A percentile compares a stretch with the other conserved stretches of the same genome.
Conservation (phyloP, 2,888 invertebrate genomes). For the Dryobota labecula region DNA sequence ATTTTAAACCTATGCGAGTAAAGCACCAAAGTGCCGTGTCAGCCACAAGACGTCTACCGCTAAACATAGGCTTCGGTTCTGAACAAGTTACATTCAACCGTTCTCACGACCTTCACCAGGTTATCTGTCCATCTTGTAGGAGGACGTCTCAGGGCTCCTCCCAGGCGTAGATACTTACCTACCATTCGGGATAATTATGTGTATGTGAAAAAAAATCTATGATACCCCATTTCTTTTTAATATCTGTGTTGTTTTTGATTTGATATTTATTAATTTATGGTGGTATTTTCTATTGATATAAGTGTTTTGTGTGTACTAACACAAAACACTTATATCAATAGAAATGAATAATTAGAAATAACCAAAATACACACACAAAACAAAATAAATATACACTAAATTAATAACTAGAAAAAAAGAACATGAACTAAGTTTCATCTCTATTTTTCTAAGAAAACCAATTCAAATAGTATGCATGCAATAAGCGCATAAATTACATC, state of each 20-base stretch:
- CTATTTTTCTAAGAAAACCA: not conserved
- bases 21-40: not conserved
- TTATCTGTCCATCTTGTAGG: constrained; percentile 27
- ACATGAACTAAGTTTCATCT: not conserved
- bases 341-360: not conserved
- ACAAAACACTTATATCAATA: not conserved
- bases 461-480: not conserved
- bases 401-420: too few relatives aligned
- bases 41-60: not conserved
- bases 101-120: constrained; percentile 38
- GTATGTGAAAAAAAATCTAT: not conserved
- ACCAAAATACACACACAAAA: not conserved
- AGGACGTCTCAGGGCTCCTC: constrained; percentile 14
- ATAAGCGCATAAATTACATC: not conserved
- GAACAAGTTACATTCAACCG: constrained; percentile 2
- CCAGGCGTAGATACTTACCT: not conserved
- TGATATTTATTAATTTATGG: too few relatives aligned
- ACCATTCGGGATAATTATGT: not conserved
- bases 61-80: constrained; percentile 21
- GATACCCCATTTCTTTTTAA: not conserved
- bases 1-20: not conserved
- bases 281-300: too few relatives aligned
- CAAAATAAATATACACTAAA: not conserved
- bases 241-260: not conserved
- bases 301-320: too few relatives aligned